A percentile compares a stretch with the other conserved stretches of the same genome.
phyloP scores from a whole-genome alignment of 2,888 invertebrate genomes.

The Ligdia adustata region DNA sequence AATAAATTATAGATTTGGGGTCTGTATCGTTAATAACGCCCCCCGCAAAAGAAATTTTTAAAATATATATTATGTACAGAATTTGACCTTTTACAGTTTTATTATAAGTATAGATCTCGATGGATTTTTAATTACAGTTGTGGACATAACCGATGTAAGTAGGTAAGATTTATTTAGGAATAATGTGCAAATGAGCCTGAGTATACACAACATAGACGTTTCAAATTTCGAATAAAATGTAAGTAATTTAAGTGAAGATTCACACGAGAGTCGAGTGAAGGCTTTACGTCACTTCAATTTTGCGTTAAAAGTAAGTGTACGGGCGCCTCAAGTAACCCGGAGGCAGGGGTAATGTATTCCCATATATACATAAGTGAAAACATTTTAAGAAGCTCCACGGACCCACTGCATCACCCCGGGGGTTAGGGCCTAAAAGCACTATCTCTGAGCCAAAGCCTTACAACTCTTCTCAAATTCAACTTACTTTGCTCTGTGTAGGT shows the following conservation, averaged over 20 bases:
- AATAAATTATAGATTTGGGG: too few species aligned
- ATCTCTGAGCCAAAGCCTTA: constrained; percentile 83
- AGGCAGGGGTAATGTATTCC: constrained; percentile 82
- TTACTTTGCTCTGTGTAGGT: constrained; percentile 80
- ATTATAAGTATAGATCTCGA: too few species aligned
- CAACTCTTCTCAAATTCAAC: constrained; percentile 84
- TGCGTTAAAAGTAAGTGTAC: constrained; percentile 81
- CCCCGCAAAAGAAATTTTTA: too few species aligned
- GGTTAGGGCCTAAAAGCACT: constrained; percentile 85
- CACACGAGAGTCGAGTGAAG: constrained; percentile 76
- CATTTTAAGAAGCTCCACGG: constrained; percentile 83
- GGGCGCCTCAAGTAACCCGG: constrained; percentile 78
- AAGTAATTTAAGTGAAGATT: constrained; percentile 78
- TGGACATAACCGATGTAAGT: too few species aligned
- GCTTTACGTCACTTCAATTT: constrained; percentile 83
- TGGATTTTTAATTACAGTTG: too few species aligned
- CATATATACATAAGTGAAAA: constrained; percentile 83
- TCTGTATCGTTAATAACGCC: too few species aligned
- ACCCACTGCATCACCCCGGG: constrained; percentile 82
- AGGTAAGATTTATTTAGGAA: too few species aligned
- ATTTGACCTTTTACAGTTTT: too few species aligned
- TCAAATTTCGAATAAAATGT: constrained; percentile 74
- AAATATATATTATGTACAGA: too few species aligned
- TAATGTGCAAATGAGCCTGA: too few species aligned
- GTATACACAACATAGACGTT: constrained; percentile 51